Conservation (phyloP, 35 echinoderm and acorn worm species). For the Acanthaster planci region DNA sequence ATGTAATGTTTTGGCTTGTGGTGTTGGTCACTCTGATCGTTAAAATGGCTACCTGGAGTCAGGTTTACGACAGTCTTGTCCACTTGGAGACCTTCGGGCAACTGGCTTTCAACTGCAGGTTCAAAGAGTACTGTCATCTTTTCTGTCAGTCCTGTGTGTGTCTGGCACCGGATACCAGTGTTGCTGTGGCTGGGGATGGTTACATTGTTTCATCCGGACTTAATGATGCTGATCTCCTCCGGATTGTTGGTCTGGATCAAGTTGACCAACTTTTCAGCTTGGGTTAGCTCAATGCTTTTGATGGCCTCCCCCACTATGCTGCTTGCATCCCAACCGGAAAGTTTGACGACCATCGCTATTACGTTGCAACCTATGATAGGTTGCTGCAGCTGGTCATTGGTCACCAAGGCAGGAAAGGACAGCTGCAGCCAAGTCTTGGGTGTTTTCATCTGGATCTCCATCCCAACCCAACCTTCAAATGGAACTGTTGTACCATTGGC, state of each 20-base stretch:
- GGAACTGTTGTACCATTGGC: conserved; percentile 56
- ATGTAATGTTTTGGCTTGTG: conserved; percentile 26
- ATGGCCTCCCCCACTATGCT: background rate
- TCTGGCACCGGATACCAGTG: background rate
- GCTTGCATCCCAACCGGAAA: background rate
- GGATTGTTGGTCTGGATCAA: conserved; percentile 23
- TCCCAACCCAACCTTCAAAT: conserved; percentile 62
- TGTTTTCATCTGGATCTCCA: conserved; percentile 28
- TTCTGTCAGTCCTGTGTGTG: conserved; percentile 26
- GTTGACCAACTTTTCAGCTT: background rate
- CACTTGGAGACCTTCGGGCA: conserved; percentile 20
- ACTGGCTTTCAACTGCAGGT: background rate
- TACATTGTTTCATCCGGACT: background rate
- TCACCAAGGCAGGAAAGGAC: conserved; percentile 5
- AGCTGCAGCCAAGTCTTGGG: background rate
- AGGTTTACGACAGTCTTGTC: background rate
- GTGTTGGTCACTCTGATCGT: conserved; percentile 36
- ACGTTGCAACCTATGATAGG: conserved; percentile 49
- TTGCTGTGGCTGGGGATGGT: background rate
- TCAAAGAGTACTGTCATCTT: conserved; percentile 36
- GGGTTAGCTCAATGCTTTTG: background rate
- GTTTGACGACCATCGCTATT: conserved; percentile 13
- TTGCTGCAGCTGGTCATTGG: background rate
- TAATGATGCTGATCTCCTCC: conserved; percentile 6
- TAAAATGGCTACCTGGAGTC: conserved; percentile 9